phyloP scores from a whole-genome alignment of 2,113 vertebrate species.

The Semnopithecus entellus region DNA sequence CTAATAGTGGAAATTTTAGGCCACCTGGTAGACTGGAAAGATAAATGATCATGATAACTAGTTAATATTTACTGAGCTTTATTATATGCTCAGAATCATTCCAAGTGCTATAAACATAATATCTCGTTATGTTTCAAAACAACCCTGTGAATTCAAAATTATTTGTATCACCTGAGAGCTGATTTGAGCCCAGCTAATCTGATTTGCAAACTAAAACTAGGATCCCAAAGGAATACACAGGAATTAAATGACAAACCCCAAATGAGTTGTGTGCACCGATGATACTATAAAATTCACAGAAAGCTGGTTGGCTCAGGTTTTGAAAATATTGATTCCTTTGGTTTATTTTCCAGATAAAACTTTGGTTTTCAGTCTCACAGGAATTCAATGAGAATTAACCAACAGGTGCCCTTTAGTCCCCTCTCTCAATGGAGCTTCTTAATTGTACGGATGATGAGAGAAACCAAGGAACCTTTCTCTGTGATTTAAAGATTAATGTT shows the following conservation, averaged over 20 bases:
- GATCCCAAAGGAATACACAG: slow-evolving; percentile 39
- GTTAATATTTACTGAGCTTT: neutral
- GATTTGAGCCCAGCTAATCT: slow-evolving; percentile 38
- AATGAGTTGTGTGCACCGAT: neutral
- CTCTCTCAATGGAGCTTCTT: neutral
- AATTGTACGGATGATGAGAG: neutral
- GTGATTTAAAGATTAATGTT: neutral
- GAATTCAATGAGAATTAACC: neutral
- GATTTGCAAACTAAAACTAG: neutral
- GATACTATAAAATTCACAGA: slow-evolving; percentile 3
- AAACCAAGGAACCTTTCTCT: neutral
- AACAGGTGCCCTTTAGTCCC: neutral
- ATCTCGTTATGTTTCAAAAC: slow-evolving; percentile 27
- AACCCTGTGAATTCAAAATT: neutral
- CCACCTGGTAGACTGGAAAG: neutral
- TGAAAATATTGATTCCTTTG: slow-evolving; percentile 30
- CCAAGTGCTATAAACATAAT: neutral
- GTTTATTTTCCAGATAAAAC: slow-evolving; percentile 40
- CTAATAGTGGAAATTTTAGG: neutral
- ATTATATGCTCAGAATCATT: neutral
- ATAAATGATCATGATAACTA: neutral
- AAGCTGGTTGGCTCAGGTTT: neutral
- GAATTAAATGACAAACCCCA: slow-evolving; percentile 8
- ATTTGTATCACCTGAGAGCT: neutral
- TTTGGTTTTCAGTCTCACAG: neutral